Conservation (phyloP, 2,113 vertebrate species). For the Eira barbara region DNA sequence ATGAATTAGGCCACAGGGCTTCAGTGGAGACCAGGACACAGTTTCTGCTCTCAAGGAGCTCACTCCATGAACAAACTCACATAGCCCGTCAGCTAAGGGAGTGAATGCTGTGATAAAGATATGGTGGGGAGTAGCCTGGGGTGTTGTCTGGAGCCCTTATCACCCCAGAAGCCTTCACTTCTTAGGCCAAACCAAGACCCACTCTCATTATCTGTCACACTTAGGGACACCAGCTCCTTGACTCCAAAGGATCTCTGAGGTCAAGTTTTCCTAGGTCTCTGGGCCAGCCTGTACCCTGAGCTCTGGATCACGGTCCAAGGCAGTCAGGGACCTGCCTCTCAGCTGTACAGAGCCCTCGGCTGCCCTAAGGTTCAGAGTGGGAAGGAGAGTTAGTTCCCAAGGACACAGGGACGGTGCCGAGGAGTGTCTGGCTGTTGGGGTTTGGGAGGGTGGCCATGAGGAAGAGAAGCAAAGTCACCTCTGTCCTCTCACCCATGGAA, state of each 20-base stretch:
- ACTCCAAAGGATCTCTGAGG: not conserved
- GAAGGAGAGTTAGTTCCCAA: not conserved
- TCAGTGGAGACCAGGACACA: not conserved
- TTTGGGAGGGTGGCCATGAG: not conserved
- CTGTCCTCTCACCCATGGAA: not conserved
- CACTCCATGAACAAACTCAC: not conserved
- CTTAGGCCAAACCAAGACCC: not conserved
- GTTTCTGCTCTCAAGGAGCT: not conserved
- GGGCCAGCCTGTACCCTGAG: not conserved
- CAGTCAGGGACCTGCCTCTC: not conserved
- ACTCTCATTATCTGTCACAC: not conserved
- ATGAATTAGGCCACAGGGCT: not conserved
- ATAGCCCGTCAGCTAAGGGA: not conserved
- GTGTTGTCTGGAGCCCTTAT: not conserved
- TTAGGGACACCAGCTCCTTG: not conserved
- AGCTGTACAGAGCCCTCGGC: not conserved
- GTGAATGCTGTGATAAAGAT: not conserved
- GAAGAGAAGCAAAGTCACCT: not conserved
- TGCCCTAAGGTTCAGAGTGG: not conserved
- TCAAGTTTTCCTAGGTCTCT: not conserved
- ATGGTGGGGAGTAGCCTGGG: no score
- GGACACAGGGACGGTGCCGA: not conserved
- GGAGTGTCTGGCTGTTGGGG: not conserved
- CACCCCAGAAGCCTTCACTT: not conserved
- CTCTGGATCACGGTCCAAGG: not conserved